Evolutionary conservation across 2,113 vertebrate genomes (phyloP).

Genomic region (Tupaia chinensis): DNA sequence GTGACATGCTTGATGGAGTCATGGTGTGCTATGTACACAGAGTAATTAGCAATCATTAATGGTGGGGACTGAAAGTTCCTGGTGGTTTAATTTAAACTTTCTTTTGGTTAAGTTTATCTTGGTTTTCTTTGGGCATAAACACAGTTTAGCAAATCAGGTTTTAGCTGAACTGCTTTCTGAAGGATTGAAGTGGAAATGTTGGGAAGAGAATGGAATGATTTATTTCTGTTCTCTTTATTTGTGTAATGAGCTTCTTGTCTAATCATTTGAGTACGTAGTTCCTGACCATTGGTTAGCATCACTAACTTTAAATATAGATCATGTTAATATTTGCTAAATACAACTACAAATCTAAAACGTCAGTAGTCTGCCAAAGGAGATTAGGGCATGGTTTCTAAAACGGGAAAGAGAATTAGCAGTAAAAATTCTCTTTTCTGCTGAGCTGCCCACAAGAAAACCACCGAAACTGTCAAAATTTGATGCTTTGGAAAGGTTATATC

Average conservation of each 20-base stretch:
- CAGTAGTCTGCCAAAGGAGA: not conserved
- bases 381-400: not conserved
- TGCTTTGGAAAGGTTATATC: not conserved
- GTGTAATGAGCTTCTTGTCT: not conserved
- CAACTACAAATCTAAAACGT: not conserved
- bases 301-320: conserved; percentile 24
- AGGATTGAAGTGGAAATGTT: not conserved
- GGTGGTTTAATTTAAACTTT: conserved; percentile 59
- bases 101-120: conserved; percentile 66
- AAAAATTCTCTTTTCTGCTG: not conserved
- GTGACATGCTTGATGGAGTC: conserved; percentile 78
- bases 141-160: conserved; percentile 37
- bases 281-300: not conserved
- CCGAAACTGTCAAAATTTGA: not conserved
- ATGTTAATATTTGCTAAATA: conserved; percentile 48
- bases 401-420: not conserved
- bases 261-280: not conserved
- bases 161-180: not conserved
- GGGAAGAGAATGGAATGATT: not conserved
- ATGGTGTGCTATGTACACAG: conserved; percentile 74
- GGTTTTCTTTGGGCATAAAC: conserved; percentile 55
- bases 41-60: conserved; percentile 81
- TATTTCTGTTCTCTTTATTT: not conserved
- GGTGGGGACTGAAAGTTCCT: conserved; percentile 64
- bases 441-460: not conserved